These are phyloP conservation scores for Muntiacus muntjak DNA, from an alignment of 2,113 vertebrate genomes.

Conservation along the genomic window DNA sequence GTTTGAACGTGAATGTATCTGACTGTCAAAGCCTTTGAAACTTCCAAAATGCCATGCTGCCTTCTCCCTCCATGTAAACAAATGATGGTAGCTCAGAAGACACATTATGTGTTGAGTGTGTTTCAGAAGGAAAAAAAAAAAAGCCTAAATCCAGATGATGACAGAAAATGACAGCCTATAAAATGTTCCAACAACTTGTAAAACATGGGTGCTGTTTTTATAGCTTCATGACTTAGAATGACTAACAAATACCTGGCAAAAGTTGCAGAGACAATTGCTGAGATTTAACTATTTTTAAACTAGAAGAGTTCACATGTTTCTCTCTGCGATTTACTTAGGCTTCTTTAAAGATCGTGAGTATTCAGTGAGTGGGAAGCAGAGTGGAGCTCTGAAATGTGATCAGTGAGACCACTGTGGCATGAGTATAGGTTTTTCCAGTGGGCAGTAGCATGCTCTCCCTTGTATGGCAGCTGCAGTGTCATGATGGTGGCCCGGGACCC, in stretches of 20 bases:
- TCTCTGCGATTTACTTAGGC: neutral
- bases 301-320: neutral
- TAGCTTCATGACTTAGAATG: neutral
- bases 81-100: neutral
- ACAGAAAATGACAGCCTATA: slow-evolving; percentile 16
- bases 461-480: neutral
- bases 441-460: rapidly evolving
- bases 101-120: neutral
- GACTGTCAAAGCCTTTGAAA: neutral
- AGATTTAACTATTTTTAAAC: neutral
- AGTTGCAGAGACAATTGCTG: neutral
- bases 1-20: neutral
- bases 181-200: neutral
- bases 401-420: neutral
- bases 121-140: neutral
- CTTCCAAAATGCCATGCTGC: neutral
- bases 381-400: neutral
- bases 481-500: too few relatives aligned
- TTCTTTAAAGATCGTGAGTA: neutral
- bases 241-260: slow-evolving; percentile 8
- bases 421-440: neutral
- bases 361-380: neutral
- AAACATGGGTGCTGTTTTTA: neutral
- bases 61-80: neutral
- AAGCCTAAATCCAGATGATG: neutral